Percentiles rank a stretch among this genome's conserved stretches.
These are phyloP conservation scores for Diogma glabrata DNA, from an alignment of 2,888 invertebrate species.

Conservation along the genomic window DNA sequence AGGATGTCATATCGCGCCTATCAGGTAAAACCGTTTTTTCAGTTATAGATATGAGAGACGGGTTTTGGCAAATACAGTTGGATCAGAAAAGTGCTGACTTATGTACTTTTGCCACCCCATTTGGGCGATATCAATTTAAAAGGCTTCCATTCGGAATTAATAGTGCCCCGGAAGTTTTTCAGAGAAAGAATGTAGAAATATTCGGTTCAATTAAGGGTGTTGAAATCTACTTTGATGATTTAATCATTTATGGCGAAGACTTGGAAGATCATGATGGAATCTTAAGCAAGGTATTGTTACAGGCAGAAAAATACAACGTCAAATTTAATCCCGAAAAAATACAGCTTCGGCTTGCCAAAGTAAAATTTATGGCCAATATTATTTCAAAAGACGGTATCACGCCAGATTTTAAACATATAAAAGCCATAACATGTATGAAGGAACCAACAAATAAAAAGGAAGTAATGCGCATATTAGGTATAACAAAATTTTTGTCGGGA, in stretches of 20 bases:
- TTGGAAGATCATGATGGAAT: constrained; percentile 16
- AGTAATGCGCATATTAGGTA: too few species aligned
- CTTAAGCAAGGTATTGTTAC: constrained; percentile 9
- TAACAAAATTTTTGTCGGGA: not conserved
- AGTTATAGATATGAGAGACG: constrained; percentile 15
- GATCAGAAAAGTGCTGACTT: constrained; percentile 15
- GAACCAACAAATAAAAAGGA: not conserved
- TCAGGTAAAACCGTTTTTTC: constrained; percentile 15
- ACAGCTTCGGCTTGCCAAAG: not conserved
- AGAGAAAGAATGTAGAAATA: too few species aligned
- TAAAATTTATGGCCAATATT: constrained; percentile 11
- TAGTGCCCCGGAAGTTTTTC: too few species aligned
- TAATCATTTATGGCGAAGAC: constrained; percentile 17
- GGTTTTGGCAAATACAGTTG: constrained; percentile 19
- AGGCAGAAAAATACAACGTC: constrained; percentile 10
- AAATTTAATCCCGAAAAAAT: too few species aligned
- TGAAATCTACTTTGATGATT: constrained; percentile 22
- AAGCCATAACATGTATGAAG: not conserved
- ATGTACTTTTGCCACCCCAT: constrained; percentile 20
- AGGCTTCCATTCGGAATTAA: constrained; percentile 16
- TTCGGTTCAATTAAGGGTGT: too few species aligned
- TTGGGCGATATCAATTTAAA: constrained; percentile 16
- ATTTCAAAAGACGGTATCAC: not conserved
- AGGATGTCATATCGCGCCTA: too few species aligned
- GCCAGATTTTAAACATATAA: not conserved